Conservation (phyloP, 1,140 invertebrate genomes). For the Zaprionus africanus region DNA sequence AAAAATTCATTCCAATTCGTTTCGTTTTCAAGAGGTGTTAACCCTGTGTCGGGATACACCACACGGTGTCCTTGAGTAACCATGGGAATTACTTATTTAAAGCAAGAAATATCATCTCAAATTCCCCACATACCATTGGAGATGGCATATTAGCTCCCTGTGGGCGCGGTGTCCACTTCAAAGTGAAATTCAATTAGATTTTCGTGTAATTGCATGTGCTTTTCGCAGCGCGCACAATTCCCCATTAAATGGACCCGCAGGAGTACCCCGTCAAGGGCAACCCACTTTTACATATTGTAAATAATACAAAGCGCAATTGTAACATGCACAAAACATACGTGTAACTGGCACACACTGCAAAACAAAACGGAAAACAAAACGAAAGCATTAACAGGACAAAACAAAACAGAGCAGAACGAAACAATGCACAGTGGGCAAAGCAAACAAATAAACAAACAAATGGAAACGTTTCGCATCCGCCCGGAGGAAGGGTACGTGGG, state of each 20-base stretch:
- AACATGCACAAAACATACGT: constrained; percentile 50
- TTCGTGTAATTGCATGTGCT: constrained; percentile 43
- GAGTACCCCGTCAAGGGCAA: constrained; percentile 26
- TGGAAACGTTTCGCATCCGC: constrained; percentile 34
- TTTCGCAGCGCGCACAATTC: constrained; percentile 11
- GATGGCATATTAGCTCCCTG: not conserved
- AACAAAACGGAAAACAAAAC: constrained; percentile 57
- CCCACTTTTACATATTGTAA: constrained; percentile 72
- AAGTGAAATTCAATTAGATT: constrained; percentile 41
- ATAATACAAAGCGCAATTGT: constrained; percentile 67
- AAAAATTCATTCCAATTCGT: constrained; percentile 45
- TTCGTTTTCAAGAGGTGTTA: constrained; percentile 31
- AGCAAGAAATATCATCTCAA: not conserved
- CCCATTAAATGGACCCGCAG: constrained; percentile 52
- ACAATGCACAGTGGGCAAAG: constrained; percentile 6
- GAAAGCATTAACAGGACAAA: constrained; percentile 32
- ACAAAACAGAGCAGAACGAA: constrained; percentile 38
- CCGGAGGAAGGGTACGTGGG: not conserved
- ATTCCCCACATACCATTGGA: not conserved
- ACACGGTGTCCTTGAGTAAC: not conserved
- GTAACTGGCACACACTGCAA: constrained; percentile 47
- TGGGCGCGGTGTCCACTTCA: not conserved
- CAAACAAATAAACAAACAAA: constrained; percentile 50
- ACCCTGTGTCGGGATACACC: not conserved
- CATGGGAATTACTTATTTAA: constrained; percentile 10